phyloP scores from a whole-genome alignment of 2,113 vertebrate species.

The Myiozetetes cayanensis region DNA sequence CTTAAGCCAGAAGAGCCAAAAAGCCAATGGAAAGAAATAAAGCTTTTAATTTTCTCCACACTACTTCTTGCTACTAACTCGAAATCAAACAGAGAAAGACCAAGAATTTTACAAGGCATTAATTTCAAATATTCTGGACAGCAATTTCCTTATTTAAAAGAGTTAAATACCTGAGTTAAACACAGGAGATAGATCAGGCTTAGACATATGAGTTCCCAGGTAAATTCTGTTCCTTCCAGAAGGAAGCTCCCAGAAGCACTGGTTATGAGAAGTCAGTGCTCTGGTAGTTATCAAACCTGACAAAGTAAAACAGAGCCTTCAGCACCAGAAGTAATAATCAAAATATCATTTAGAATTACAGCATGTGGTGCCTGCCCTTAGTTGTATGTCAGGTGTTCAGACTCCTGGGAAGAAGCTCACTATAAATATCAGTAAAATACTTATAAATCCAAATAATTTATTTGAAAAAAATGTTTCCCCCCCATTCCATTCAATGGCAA shows the following conservation, averaged over 20 bases:
- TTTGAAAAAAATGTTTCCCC: accelerated
- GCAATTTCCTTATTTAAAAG: background rate
- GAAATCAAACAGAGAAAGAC: background rate
- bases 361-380: background rate
- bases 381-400: background rate
- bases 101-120: background rate
- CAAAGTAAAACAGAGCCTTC: background rate
- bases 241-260: background rate
- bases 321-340: background rate
- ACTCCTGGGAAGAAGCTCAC: background rate
- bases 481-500: background rate
- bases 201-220: background rate
- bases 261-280: background rate
- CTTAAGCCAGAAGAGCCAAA: background rate
- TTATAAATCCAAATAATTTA: background rate
- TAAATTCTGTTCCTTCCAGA: background rate
- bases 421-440: background rate
- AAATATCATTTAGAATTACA: background rate
- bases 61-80: background rate
- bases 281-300: background rate
- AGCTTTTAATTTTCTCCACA: background rate
- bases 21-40: background rate
- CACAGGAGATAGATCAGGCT: accelerated
- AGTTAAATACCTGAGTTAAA: background rate
- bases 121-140: background rate